A percentile compares a stretch with the other conserved stretches of the same genome.
phyloP scores from a whole-genome alignment of 1,140 invertebrate species.

The Drosophila repleta region DNA sequence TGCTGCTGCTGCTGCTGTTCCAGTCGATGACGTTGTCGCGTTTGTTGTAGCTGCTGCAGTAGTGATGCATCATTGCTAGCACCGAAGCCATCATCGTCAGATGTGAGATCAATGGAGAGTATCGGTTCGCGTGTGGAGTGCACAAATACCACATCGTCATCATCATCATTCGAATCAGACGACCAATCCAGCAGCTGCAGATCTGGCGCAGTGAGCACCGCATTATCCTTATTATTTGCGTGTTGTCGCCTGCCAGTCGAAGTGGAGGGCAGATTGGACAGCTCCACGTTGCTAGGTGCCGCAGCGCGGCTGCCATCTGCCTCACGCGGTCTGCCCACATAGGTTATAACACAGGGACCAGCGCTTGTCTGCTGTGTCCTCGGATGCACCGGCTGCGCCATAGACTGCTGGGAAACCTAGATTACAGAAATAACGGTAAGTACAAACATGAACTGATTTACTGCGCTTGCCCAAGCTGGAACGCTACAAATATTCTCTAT shows the following conservation, averaged over 20 bases:
- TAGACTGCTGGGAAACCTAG: constrained; percentile 16
- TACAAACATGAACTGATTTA: neutral
- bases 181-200: constrained; percentile 90
- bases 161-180: constrained; percentile 87
- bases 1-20: constrained; percentile 10
- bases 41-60: constrained; percentile 22
- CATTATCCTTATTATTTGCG: constrained; percentile 30
- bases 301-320: constrained; percentile 17
- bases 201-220: constrained; percentile 89
- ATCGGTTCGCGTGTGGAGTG: constrained; percentile 81
- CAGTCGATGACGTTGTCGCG: constrained; percentile 3
- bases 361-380: constrained; percentile 28
- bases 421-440: neutral
- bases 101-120: constrained; percentile 78
- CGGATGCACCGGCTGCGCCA: constrained; percentile 12
- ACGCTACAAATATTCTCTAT: neutral
- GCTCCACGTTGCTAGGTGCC: constrained; percentile 17
- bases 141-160: constrained; percentile 85
- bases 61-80: constrained; percentile 30
- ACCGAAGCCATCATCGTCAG: constrained; percentile 67
- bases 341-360: constrained; percentile 71
- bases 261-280: constrained; percentile 52
- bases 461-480: neutral
- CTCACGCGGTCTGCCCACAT: constrained; percentile 68
- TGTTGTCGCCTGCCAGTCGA: constrained; percentile 51